Conservation (phyloP, 2,113 vertebrate species). For the Cyanoliseus patagonus region DNA sequence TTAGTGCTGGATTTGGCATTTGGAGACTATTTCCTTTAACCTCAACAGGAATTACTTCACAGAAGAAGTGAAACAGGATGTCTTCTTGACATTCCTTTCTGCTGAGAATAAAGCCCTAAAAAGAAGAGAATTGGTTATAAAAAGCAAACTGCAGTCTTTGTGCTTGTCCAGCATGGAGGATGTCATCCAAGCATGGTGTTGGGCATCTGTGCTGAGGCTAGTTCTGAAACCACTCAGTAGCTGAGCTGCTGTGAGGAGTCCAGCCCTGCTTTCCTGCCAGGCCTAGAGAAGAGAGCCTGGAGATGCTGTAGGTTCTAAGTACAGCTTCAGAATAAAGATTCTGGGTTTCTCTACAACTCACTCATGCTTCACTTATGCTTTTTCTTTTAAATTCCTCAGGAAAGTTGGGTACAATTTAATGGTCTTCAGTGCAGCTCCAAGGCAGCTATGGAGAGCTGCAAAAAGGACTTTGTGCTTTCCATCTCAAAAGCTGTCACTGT, state of each 20-base stretch:
- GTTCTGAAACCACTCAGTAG: neutral
- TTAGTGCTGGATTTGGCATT: neutral
- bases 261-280: neutral
- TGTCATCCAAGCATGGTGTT: rapidly evolving
- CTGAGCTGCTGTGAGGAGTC: neutral
- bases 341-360: neutral
- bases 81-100: neutral
- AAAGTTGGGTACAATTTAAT: neutral
- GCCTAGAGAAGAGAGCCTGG: neutral
- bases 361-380: neutral
- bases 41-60: neutral
- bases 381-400: neutral
- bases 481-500: neutral
- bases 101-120: neutral
- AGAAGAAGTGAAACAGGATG: neutral
- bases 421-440: neutral
- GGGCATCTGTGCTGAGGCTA: neutral
- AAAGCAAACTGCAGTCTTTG: neutral
- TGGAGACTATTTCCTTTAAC: neutral
- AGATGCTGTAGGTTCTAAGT: neutral
- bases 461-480: neutral
- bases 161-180: rapidly evolving
- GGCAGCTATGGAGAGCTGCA: neutral
- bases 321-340: neutral
- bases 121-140: neutral